phyloP scores from a whole-genome alignment of 2,113 vertebrate species.

The Thymallus thymallus region DNA sequence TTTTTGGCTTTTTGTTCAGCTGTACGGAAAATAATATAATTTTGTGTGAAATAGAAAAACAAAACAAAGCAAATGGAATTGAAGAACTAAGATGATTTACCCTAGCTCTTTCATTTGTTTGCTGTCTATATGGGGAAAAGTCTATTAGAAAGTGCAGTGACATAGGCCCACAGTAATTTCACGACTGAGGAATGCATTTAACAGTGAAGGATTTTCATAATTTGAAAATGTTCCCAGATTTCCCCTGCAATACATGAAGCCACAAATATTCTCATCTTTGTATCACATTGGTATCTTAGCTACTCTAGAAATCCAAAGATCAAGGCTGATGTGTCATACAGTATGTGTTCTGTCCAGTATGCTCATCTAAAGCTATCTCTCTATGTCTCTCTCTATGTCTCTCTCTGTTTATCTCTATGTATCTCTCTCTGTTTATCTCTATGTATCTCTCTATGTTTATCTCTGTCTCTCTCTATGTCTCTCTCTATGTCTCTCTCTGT shows the following conservation, averaged over 20 bases:
- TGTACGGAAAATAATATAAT: constrained; percentile 7
- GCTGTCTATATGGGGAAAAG: constrained; percentile 24
- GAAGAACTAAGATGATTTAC: constrained; percentile 15
- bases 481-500: too few species aligned
- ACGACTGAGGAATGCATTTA: constrained; percentile 67
- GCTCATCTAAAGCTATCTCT: too few species aligned
- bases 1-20: background rate
- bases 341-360: background rate
- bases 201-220: constrained; percentile 61
- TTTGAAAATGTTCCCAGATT: constrained; percentile 52
- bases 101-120: constrained; percentile 8
- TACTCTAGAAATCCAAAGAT: background rate
- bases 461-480: too few species aligned
- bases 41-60: background rate
- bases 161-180: constrained; percentile 62
- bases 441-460: too few species aligned
- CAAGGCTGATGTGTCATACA: background rate
- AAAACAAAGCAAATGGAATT: background rate
- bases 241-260: constrained; percentile 37
- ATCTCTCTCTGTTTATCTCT: background rate
- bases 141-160: constrained; percentile 60
- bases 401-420: too few species aligned
- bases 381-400: too few species aligned
- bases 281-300: background rate
- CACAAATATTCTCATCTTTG: background rate